Evolutionary conservation across 2,888 invertebrate species (phyloP).

Genomic region (Copidosoma aretas): DNA sequence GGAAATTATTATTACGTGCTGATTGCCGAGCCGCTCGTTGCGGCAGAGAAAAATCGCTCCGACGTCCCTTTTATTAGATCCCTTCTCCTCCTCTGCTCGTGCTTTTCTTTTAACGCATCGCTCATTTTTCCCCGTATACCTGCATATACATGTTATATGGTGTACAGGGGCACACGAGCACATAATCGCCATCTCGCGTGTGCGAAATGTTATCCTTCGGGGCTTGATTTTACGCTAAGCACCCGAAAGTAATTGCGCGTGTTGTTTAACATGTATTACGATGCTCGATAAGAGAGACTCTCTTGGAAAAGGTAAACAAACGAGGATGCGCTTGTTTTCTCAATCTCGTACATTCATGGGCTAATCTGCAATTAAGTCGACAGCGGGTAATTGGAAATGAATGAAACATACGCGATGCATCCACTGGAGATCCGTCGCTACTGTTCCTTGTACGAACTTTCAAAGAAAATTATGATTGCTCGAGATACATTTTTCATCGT

Average conservation of each 20-base stretch:
- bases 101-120: neutral
- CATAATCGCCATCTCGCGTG: slow-evolving; percentile 27
- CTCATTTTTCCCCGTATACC: neutral
- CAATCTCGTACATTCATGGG: neutral
- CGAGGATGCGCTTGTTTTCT: neutral
- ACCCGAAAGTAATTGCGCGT: neutral
- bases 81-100: too few relatives aligned
- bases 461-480: too few relatives aligned
- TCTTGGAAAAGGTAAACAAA: neutral
- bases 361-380: neutral
- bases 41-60: too few relatives aligned
- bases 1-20: slow-evolving; percentile 2
- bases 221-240: neutral
- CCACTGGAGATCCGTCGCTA: neutral
- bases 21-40: neutral
- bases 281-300: slow-evolving; percentile 6
- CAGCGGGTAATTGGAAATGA: neutral
- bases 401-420: neutral
- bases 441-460: too few relatives aligned
- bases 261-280: slow-evolving; percentile 3
- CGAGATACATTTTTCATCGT: too few relatives aligned
- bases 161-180: too few relatives aligned
- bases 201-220: slow-evolving; percentile 10
- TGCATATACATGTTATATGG: too few relatives aligned
- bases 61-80: too few relatives aligned